Evolutionary conservation across 1,140 invertebrate genomes (phyloP), one percentile per base, ranked within the genome.

Genomic region (Drosophila leontia): DNA sequence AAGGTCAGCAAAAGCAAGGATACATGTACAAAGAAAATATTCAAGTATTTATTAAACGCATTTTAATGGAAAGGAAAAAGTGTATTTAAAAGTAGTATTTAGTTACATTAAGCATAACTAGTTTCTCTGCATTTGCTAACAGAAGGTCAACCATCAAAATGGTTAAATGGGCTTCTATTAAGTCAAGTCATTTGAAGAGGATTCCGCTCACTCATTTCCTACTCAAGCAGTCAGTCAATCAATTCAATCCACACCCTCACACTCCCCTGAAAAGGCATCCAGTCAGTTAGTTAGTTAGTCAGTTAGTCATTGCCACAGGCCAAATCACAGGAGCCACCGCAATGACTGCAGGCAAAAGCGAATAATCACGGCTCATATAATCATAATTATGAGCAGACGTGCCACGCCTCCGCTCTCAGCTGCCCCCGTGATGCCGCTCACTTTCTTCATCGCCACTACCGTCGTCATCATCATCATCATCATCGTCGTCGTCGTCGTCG

Each of bases 361-460:
- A 68, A 60, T 64, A 82, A 83, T 83, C 80, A 82, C 69, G 71
- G 80, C 75, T 83, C 80, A 82, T 83, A 75, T 82, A 78, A 83
- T 78, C 80, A 75, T 82, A 83, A 82, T 82, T 82, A 82, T 78
- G 75, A 56, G 62, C 47, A 60, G 75, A 53, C 71, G 53, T 77
- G 67, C 65, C 60, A 44, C 44, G 9, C 58, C 32, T 19, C 42
- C 59, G 39, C 39, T 26, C 55, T 32, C 44, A 17, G 13, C 17
- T 61, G 45, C 23, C 59, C 62, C 17, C 26, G 15, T n/a, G 7
- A n/a, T n/a, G 17, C 47, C 1, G 53, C 35, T n/a, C 35, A 26
- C 53, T 39, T 62, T 26, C 41, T 42, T 41, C 26, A n/a, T 13
- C 29, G 51, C n/a, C 15, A 8, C 3, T 9, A 11, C 11, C 47